These are phyloP conservation scores for Fringilla coelebs DNA, from an alignment of 2,797 vertebrate genomes.

Conservation along the genomic window DNA sequence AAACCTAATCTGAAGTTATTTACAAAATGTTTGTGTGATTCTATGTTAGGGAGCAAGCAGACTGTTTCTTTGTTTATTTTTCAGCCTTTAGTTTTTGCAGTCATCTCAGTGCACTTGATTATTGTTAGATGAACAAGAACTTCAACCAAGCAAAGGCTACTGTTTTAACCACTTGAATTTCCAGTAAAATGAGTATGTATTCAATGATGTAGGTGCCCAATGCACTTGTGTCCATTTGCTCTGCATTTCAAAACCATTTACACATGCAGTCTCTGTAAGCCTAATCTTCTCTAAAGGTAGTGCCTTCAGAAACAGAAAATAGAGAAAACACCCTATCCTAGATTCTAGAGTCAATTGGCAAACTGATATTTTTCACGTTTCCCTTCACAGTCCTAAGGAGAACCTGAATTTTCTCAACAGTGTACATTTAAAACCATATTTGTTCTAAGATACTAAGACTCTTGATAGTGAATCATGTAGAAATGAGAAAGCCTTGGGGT, in stretches of 20 bases:
- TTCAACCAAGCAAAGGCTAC: neutral
- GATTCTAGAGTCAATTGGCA: neutral
- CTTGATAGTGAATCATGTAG: neutral
- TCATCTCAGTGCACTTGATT: neutral
- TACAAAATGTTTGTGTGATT: neutral
- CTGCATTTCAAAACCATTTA: neutral
- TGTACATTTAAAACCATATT: neutral
- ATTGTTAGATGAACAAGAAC: neutral
- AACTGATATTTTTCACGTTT: neutral
- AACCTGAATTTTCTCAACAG: neutral
- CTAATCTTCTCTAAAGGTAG: neutral
- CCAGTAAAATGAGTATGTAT: neutral
- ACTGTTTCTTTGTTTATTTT: neutral
- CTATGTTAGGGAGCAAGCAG: neutral
- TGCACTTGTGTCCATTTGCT: fast-evolving
- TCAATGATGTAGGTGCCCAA: neutral
- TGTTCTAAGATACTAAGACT: neutral
- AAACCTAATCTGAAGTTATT: neutral
- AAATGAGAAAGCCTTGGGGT: neutral
- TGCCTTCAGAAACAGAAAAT: neutral
- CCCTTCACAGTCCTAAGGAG: neutral
- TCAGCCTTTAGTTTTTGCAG: neutral
- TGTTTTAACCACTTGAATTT: neutral
- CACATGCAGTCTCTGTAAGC: neutral
- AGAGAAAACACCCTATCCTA: neutral